Base-by-base conservation (phyloP, 1,140 invertebrate genomes). In the Drosophila pseudoobscura region DNA sequence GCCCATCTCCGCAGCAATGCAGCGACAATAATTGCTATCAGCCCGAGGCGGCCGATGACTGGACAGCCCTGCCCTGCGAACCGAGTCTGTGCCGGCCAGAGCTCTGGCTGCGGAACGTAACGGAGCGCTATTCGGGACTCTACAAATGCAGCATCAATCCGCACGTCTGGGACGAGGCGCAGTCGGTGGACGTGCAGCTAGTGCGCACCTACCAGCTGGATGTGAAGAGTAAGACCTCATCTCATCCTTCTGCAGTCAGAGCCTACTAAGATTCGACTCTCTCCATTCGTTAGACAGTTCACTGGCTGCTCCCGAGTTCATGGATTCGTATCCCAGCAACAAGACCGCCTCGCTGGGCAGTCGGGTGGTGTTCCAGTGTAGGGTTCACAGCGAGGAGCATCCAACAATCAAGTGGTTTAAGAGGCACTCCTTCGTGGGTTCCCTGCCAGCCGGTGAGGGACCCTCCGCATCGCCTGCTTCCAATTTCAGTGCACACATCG, bases 321-420 rank as follows among this genome's bases (percentile, higher is more conserved):
- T 91, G 0, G 90, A 91, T 49, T 64, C 72, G 3, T 89, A 88
- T 80, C 88, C 90, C 6, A 66, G 71, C 51, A 91, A 91, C 26
- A 78, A 84, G 20, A 80, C 85, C 0, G 70, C 55, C 0, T n/a
- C 46, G 0, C 39, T 61, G 11, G 85, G 80, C 13, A 75, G 53
- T 24, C 77, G 88, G 11, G 82, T 80, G 8, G 88, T 91, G 2
- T 89, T 91, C 44, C 90, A 91, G 57, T 91, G 90, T 31, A 77
- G 90, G 1, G 90, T 91, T 6, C 79, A 91, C 43, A 90, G 90
- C 61, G 78, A 88, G 46, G 85, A 80, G 52, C 76, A 89, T 57
- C 80, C 89, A 2, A 91, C 82, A 0, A 91, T 91, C 11, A 91
- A 90, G 58, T 91, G 90, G 90, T 91, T 91, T 49, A 65, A 72